Percentiles rank a stretch among this genome's conserved stretches.
Conservation (phyloP, 2,797 vertebrate genomes). For the Etheostoma nigrum region DNA sequence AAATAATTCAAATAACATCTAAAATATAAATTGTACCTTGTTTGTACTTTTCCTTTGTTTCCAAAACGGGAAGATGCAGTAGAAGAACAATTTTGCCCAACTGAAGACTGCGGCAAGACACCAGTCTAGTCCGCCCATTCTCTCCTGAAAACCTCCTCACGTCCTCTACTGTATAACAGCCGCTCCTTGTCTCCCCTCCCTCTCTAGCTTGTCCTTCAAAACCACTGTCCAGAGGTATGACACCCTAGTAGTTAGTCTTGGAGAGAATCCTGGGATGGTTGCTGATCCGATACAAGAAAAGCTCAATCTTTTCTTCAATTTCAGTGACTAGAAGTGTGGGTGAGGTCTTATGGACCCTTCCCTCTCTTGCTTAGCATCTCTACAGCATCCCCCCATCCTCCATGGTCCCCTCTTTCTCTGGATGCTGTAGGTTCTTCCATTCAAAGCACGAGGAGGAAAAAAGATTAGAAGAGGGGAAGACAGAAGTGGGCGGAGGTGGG, state of each 20-base stretch:
- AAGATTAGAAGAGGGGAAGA: constrained; percentile 42
- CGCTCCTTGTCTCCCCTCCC: constrained; percentile 18
- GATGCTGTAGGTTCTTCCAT: constrained; percentile 76
- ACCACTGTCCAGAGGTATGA: constrained; percentile 1
- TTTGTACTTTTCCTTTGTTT: constrained; percentile 80
- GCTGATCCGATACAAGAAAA: constrained; percentile 20
- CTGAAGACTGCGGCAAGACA: constrained; percentile 89
- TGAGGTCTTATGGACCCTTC: constrained; percentile 23
- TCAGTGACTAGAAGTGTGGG: constrained; percentile 2
- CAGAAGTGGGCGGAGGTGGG: constrained; percentile 68
- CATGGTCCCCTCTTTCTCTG: constrained; percentile 40
- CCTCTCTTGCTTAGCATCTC: constrained; percentile 19
- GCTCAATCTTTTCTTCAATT: constrained; percentile 3
- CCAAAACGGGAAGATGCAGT: constrained; percentile 89
- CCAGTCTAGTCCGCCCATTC: constrained; percentile 90
- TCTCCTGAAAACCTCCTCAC: constrained; percentile 51
- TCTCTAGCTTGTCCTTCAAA: constrained; percentile 47
- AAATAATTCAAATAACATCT: background rate
- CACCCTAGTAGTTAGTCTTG: background rate
- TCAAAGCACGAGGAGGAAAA: constrained; percentile 45
- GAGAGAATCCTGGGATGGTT: constrained; percentile 3
- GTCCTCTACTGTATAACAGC: constrained; percentile 43
- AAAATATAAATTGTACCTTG: constrained; percentile 84
- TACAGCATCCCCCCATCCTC: constrained; percentile 56
- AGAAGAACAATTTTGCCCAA: constrained; percentile 91